Evolutionary conservation across 2,797 vertebrate genomes (phyloP), one percentile per base, ranked within the genome.

Genomic region (Odontamblyopus rebecca): DNA sequence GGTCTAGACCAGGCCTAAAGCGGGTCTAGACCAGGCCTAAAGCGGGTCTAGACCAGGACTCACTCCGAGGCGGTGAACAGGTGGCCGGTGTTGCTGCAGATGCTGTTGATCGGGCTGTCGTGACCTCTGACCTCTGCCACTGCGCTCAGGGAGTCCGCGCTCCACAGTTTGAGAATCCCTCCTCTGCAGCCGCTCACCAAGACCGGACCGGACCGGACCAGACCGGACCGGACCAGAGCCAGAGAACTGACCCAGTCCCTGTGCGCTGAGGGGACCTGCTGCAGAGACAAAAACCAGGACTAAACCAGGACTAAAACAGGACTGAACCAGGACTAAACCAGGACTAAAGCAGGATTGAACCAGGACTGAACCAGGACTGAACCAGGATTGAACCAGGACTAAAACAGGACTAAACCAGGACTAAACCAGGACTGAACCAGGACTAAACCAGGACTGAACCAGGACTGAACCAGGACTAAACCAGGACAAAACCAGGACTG

Each of bases 211-310:
- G 93, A 93, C 8, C 0, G 98, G 97, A 23, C 57, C 15, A 9
- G 16, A 98, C 91, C 5, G 95, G 83, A 0, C 0, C 93, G 57
- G 27, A 60, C 57, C 93, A 95, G 83, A 0, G 96, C 97, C 76
- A 99, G 93, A 1, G 98, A 97, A 69, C 98, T 99, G 2, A 99
- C 95, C 98, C 98, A 99, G 81, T 99, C 98, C 38, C 97, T 96
- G 71, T 99, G 98, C 30, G 98, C 97, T 19, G 97, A 98, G 2
- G 98, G 97, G 76, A 99, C 95, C 96, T 98, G 98, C 98, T 99
- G 92, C 62, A 29, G 44, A 50, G 23, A 66, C 6, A 50, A 9
- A 56, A 12, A 23, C n/a, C 54, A 56, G 54, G 54, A 11, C 3
- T 23, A 12, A 26, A 12, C 6, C 19, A 54, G 51, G 51, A n/a